Conservation (phyloP, 2,888 invertebrate genomes). For the Epinotia demarniana region DNA sequence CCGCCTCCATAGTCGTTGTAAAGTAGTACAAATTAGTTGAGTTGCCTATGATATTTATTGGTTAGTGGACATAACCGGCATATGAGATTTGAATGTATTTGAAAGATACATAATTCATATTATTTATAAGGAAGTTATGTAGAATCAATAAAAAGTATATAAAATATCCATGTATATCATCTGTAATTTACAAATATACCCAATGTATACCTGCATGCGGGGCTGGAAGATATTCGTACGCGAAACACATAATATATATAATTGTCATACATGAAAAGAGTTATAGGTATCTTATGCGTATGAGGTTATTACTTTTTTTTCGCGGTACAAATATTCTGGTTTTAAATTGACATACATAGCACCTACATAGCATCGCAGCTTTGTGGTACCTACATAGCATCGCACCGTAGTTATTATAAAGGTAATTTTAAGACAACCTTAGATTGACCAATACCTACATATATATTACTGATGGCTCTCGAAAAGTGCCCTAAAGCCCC, state of each 20-base stretch:
- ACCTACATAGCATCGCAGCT: too few relatives aligned
- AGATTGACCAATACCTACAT: too few relatives aligned
- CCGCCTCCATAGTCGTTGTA: background rate
- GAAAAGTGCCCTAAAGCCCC: too few relatives aligned
- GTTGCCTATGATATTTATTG: background rate
- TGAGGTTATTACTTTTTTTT: too few relatives aligned
- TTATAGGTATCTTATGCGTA: background rate
- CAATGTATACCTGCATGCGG: background rate
- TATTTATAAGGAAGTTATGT: background rate
- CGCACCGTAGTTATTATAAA: too few relatives aligned
- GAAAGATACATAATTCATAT: background rate
- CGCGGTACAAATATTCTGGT: too few relatives aligned
- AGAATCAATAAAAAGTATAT: background rate
- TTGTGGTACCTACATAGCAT: too few relatives aligned
- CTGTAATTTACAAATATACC: background rate
- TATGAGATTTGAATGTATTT: background rate
- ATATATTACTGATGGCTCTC: too few relatives aligned
- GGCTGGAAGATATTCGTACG: background rate
- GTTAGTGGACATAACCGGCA: background rate
- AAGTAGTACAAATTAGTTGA: constrained; percentile 2
- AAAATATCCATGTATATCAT: constrained; percentile 5
- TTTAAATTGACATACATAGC: too few relatives aligned
- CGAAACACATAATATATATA: background rate
- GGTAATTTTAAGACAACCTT: too few relatives aligned
- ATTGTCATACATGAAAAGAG: background rate